A percentile compares a stretch with the other conserved stretches of the same genome.
These are phyloP conservation scores for Peucedramus taeniatus DNA, from an alignment of 2,113 vertebrate species.

Conservation along the genomic window DNA sequence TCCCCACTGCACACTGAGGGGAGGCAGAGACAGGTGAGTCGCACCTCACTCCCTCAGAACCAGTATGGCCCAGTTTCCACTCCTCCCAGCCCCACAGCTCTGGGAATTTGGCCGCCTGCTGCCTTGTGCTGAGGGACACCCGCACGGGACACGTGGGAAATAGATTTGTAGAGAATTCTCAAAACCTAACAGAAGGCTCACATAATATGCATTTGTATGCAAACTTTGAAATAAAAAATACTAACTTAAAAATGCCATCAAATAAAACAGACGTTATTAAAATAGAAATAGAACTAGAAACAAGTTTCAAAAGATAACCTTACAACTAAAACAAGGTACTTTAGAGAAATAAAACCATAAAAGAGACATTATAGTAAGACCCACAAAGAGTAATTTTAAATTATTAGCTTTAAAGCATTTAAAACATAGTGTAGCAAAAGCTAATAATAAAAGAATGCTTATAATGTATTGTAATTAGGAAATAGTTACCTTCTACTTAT, in stretches of 20 bases:
- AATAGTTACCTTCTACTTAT: not conserved
- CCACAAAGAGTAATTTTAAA: not conserved
- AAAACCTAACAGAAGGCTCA: not conserved
- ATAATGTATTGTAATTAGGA: not conserved
- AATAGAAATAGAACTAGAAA: not conserved
- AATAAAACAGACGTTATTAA: not conserved
- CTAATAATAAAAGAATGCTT: not conserved
- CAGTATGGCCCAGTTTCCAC: accelerated
- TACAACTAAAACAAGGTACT: not conserved
- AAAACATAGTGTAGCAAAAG: not conserved
- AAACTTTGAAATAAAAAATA: not conserved
- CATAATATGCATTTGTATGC: not conserved
- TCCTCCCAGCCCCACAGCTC: not conserved
- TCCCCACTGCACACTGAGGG: slow-evolving; percentile 53
- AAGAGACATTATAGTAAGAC: not conserved
- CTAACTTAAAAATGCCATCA: not conserved
- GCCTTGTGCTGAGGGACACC: not conserved
- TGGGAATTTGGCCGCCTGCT: not conserved
- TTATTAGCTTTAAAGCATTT: not conserved
- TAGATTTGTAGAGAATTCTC: not conserved
- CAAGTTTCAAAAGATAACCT: not conserved
- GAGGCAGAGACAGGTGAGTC: not conserved
- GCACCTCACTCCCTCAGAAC: not conserved
- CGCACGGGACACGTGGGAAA: not conserved
- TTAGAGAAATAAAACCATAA: not conserved